Percentiles rank a stretch among this genome's conserved stretches.
Conservation (phyloP, 2,113 vertebrate species). For the Leucosticte australis region DNA sequence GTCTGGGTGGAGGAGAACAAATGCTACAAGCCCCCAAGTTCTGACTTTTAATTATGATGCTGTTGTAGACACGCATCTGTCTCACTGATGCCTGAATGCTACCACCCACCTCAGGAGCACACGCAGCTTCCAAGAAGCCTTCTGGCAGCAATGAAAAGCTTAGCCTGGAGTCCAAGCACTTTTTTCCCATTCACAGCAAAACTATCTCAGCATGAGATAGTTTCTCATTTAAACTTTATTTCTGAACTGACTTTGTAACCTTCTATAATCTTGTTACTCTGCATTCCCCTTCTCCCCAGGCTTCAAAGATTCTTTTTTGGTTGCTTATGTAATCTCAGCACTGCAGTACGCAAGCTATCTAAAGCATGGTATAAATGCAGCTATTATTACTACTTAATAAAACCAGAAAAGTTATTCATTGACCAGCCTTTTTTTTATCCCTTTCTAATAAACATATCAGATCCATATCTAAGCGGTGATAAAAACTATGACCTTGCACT, state of each 20-base stretch:
- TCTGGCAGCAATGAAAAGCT: neutral
- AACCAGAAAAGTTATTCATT: slow-evolving; percentile 15
- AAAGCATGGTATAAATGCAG: neutral
- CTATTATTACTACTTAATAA: neutral
- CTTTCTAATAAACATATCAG: slow-evolving; percentile 18
- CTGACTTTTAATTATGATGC: neutral
- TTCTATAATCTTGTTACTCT: neutral
- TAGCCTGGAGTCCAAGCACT: neutral
- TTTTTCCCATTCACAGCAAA: neutral
- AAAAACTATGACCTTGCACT: neutral
- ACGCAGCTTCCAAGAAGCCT: neutral
- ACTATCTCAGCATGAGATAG: neutral
- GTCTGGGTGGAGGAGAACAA: neutral
- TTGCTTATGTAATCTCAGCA: neutral
- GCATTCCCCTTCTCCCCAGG: neutral
- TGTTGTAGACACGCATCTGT: neutral
- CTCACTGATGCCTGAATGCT: neutral
- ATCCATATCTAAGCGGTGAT: slow-evolving; percentile 3
- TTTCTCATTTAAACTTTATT: neutral
- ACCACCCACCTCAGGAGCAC: neutral
- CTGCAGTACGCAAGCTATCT: neutral
- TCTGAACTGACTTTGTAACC: neutral
- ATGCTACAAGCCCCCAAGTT: neutral
- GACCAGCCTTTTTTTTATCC: neutral
- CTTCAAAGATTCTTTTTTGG: neutral